A percentile compares a stretch with the other conserved stretches of the same genome.
These are phyloP conservation scores for Corythaixoides concolor DNA, from an alignment of 2,113 vertebrate species.

Conservation along the genomic window DNA sequence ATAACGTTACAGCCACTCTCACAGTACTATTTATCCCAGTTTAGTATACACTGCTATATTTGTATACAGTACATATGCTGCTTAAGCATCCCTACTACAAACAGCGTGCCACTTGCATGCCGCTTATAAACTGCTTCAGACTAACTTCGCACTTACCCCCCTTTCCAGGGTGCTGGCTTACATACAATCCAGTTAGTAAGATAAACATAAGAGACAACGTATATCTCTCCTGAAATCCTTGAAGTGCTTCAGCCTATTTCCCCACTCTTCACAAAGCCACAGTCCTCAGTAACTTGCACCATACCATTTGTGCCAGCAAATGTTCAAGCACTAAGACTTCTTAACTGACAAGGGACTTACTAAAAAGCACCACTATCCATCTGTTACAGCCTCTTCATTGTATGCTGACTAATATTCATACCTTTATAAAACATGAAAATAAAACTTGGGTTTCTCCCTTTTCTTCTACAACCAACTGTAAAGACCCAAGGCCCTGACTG, in stretches of 20 bases:
- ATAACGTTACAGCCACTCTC: neutral
- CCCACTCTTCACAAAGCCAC: neutral
- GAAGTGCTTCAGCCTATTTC: neutral
- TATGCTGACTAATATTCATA: neutral
- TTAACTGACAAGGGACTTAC: neutral
- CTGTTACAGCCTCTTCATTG: neutral
- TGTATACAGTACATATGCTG: neutral
- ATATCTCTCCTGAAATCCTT: neutral
- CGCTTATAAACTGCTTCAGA: neutral
- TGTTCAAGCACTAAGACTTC: neutral
- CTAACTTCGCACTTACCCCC: neutral
- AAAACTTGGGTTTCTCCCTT: neutral
- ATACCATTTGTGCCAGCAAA: neutral
- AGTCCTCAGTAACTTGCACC: neutral
- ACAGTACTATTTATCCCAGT: neutral
- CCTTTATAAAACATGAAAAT: neutral
- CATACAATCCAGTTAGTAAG: neutral
- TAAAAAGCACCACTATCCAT: neutral
- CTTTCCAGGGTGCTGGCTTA: neutral
- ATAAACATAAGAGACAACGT: neutral
- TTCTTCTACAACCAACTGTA: neutral
- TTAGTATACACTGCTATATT: neutral
- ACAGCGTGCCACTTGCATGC: neutral
- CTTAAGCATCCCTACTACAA: neutral
- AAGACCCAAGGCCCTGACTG: neutral